Percentiles rank a stretch among this genome's conserved stretches.
Conservation (phyloP, 2,113 vertebrate genomes). For the Tyrannus savana region DNA sequence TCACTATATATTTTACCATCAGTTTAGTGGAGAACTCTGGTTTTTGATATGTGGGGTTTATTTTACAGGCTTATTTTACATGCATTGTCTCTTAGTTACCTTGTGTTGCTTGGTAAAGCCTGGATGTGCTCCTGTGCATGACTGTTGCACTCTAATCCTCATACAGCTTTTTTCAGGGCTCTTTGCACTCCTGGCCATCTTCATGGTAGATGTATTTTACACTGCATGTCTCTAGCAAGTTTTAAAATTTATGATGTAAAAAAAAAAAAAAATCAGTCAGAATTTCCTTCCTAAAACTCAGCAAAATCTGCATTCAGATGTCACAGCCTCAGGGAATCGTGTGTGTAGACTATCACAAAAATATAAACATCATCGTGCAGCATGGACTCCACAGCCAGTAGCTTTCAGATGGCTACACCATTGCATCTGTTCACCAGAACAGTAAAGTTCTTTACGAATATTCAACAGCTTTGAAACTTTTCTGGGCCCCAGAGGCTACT, state of each 20-base stretch:
- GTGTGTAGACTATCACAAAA: background rate
- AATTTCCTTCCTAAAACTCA: background rate
- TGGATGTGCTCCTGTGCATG: background rate
- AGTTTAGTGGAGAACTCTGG: background rate
- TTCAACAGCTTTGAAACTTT: background rate
- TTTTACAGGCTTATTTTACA: background rate
- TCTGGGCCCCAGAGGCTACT: background rate
- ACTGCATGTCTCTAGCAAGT: background rate
- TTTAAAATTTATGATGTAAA: background rate
- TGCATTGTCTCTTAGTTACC: background rate
- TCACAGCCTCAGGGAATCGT: background rate
- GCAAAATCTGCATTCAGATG: background rate
- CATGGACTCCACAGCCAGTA: background rate
- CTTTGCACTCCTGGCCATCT: background rate
- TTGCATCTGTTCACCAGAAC: background rate
- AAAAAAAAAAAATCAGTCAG: background rate
- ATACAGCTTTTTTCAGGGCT: background rate
- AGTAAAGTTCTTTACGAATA: background rate
- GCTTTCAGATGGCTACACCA: background rate
- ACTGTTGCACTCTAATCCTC: background rate
- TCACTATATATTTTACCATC: background rate
- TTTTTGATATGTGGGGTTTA: background rate
- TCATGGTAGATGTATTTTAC: background rate
- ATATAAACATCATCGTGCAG: rapidly evolving
- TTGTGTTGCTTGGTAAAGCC: background rate